Base-by-base conservation (phyloP, 2,113 vertebrate genomes). In the Platichthys stellatus region DNA sequence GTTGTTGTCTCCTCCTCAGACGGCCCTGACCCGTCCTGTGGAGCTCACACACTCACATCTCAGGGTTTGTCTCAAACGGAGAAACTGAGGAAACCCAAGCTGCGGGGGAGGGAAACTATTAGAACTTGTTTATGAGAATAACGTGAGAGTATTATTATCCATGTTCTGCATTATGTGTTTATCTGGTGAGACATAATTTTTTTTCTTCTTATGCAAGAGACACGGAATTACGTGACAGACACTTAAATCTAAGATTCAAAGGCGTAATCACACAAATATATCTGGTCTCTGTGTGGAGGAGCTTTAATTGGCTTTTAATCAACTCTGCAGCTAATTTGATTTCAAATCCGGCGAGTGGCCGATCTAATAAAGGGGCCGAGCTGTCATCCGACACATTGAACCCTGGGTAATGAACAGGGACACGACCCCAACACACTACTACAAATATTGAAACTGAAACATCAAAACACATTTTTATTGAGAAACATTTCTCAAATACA, bases 61-160 rank as follows among this genome's bases (percentile, higher is more conserved):
- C 9, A 45, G 14, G 43, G 43, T 45, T 24, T 24, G 24, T 47
- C 60, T 49, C 17, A 20, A 5, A 49, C 47, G 4, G 47, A 49
- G 47, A 49, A 49, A 18, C 47, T 4, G 6, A 80, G 58, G 63
- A 81, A 74, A 71, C 2, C 2, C 24, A 51, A 67, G 24, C 24
- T 24, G 24, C 31, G 3, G 31, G 1, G 31, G 31, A 66, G 70
- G 20, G 28, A 53, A 61, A 77, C 78, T 81, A 84, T 87, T 81
- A 86, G 49, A 75, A 74, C 69, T 65, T 83, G 81, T 90, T 91
- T 83, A 89, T 81, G 79, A 76, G 72, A 20, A 47, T 12, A 11
- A 47, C 3, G 11, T 14, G 43, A 15, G 14, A 58, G 71, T 74
- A 78, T 83, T 74, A 78, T 83, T 79, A 89, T 84, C 63, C 78